Evolutionary conservation across 2,797 vertebrate species (phyloP), one percentile per base, ranked within the genome.

Genomic region (Gymnocypris eckloni): DNA sequence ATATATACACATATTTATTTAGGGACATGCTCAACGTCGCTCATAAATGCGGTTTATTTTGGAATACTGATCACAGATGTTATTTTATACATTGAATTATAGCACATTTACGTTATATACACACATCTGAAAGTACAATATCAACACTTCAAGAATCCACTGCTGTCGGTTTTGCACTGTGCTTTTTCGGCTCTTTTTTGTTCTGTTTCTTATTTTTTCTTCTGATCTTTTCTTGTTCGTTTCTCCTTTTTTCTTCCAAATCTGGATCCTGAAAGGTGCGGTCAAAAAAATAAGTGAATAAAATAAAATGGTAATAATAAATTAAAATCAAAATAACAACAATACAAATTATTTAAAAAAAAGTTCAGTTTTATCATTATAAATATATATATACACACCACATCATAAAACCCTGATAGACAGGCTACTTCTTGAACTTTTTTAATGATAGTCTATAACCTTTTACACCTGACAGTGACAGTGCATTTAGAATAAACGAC

Each of bases 211-310:
- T 94, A 90, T 97, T 98, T 64, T 95, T 94, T 79, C 88, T 95
- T 92, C 70, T 94, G 90, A 98, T 97, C 93, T 96, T 98, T 88
- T 96, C 95, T 81, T 98, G 94, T 89, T 99, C 97, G 0, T 96
- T 96, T 71, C 92, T 97, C 88, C 97, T 95, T 80, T 96, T 97
- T 3, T 95, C 95, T 92, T 98, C 97, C 89, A 98, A 85, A 15
- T 99, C 98, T 0, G 98, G 98, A 89, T 99, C 97, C 98, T 99
- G 64, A 1, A 59, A 59, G 56, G 22, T 59, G 20, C 20, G 8
- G 56, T n/a, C 20, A 9, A 59, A 4, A n/a, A n/a, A 59, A 11
- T 4, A 59, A 59, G 8, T 56, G 9, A n/a, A 59, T n/a, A 0
- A 22, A 10, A 59, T 11, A 48, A 48, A 13, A 48, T 48, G 13